phyloP scores from a whole-genome alignment of 2,888 invertebrate genomes.

The Tribolium freemani region DNA sequence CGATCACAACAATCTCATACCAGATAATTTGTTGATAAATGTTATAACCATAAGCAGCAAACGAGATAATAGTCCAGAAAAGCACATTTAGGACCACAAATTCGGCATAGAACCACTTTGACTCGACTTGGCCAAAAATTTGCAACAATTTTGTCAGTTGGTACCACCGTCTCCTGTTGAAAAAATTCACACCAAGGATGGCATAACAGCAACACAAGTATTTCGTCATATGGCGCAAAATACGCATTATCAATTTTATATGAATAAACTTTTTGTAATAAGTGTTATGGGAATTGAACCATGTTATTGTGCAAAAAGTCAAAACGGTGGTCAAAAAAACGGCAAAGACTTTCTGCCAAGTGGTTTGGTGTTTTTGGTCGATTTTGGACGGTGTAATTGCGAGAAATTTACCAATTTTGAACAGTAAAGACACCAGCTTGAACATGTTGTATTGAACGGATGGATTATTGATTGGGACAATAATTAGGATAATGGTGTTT shows the following conservation, averaged over 20 bases:
- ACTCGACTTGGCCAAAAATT: background rate
- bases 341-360: background rate
- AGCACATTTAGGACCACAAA: background rate
- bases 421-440: background rate
- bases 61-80: background rate
- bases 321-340: background rate
- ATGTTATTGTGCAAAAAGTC: background rate
- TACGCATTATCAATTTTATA: conserved; percentile 8
- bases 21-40: background rate
- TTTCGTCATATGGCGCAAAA: background rate
- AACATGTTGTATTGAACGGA: background rate
- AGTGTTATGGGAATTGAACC: background rate
- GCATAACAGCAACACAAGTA: conserved; percentile 16
- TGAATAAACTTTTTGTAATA: conserved; percentile 3
- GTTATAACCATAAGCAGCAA: background rate
- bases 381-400: conserved; percentile 1
- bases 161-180: background rate
- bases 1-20: background rate
- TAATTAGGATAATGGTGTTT: background rate
- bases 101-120: background rate
- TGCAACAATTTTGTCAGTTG: conserved; percentile 3
- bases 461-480: background rate
- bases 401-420: conserved; percentile 4
- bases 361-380: background rate
- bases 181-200: background rate